Evolutionary conservation across 2,797 vertebrate genomes (phyloP), one percentile per base, ranked within the genome.

Genomic region (Taenioides sp.): DNA sequence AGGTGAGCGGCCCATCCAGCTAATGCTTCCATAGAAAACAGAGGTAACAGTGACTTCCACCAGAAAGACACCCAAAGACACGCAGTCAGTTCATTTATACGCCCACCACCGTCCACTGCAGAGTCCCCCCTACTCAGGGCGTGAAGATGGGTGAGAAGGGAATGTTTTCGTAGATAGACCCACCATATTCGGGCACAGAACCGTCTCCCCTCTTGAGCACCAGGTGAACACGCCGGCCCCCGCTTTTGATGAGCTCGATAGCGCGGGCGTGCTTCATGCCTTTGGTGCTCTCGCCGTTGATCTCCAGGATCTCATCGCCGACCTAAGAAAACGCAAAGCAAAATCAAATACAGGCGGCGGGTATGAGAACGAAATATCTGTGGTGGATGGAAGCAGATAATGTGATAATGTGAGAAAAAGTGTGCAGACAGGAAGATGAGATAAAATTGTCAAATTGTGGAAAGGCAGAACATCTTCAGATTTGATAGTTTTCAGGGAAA

Each of bases 161-260:
- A 95, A 97, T 94, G 95, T 97, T 99, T 96, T 99, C 97, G 94
- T 97, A 98, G 97, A 98, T 97, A 96, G 97, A 98, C 97, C 98
- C 98, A 99, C 98, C 98, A 98, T 99, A 99, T 98, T 99, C 98
- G 60, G 98, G 98, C 92, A 99, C 98, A 0, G 97, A 99, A 94
- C 98, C 98, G 82, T 99, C 96, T 79, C 98, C 98, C 82, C 97
- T 93, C 94, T 97, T 98, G 88, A 99, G 97, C 94, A 98, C 95
- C 84, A 99, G 95, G 88, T 94, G 96, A 82, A 94, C 97, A 82
- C 95, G 95, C 67, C 96, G 95, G 80, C 98, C 97, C 80, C 98
- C 97, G 1, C 95, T 99, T 94, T 99, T 99, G 93, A 99, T 99
- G 89, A 99, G 96, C 95, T 99, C 98, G 73, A 99, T 99, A 91